phyloP scores from a whole-genome alignment of 2,888 invertebrate species.

The Cerceris rybyensis region DNA sequence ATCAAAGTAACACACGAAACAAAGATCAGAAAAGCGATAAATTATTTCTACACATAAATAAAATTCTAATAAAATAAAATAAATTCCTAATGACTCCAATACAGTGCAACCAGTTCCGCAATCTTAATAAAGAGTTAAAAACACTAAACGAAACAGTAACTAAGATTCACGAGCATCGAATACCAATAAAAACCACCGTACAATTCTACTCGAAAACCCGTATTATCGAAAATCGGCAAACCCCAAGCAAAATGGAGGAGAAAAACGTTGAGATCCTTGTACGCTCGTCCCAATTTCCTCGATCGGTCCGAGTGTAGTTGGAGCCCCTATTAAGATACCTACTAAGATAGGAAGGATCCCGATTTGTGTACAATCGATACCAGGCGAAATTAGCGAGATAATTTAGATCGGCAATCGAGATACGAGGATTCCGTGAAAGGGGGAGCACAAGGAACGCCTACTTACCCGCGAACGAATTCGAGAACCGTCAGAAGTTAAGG shows the following conservation, averaged over 20 bases:
- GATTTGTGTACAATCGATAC: constrained; percentile 75
- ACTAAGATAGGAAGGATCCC: constrained; percentile 66
- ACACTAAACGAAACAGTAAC: too few species aligned
- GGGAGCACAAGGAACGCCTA: constrained; percentile 16
- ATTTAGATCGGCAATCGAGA: constrained; percentile 73
- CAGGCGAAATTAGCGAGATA: constrained; percentile 72
- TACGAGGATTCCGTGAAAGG: constrained; percentile 34
- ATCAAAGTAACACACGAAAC: too few species aligned
- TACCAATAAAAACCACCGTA: too few species aligned
- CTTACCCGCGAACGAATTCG: constrained; percentile 32
- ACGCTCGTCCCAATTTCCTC: constrained; percentile 34
- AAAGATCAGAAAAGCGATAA: too few species aligned
- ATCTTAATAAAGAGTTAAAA: too few species aligned
- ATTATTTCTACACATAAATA: too few species aligned
- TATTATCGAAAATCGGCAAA: too few species aligned
- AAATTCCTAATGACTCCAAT: too few species aligned
- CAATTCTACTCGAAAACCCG: too few species aligned
- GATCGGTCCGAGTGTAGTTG: constrained; percentile 39
- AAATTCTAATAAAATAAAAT: too few species aligned
- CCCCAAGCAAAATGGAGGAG: neutral
- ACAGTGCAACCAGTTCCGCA: too few species aligned
- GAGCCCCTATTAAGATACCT: constrained; percentile 72
- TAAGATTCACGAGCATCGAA: too few species aligned
- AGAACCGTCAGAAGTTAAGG: neutral
- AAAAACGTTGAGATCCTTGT: constrained; percentile 25